Evolutionary conservation across 2,888 invertebrate genomes (phyloP), one percentile per base, ranked within the genome.

Genomic region (Hirtodrosophila confusa): DNA sequence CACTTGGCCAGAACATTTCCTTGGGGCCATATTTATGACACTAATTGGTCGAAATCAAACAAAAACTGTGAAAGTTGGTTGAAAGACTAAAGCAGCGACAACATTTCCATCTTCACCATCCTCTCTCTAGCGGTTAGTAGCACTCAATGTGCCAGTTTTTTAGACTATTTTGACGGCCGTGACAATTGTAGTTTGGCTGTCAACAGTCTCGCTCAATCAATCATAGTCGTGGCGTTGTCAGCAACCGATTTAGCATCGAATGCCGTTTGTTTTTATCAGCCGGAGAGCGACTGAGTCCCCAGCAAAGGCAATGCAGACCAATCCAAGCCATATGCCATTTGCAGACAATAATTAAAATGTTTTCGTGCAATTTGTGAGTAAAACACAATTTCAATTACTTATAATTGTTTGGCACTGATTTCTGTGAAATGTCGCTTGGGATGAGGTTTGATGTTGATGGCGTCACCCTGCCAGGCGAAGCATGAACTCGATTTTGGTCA

Each of bases 401-500:
- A 69, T 65, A 66, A 75, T 80, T 86, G 67, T 61, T 17, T 56
- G 47, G 40, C 55, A 11, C 33, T 53, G 62, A 77, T 85, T 85
- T 80, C 74, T 68, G 67, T 67, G 53, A 73, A 72, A 70, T 72
- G 75, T 69, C 69, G 60, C 41, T 56, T 41, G 12, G 49, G 29
- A 11, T 51, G 41, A 11, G 37, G 49, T 31, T 31, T 27, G 43
- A 44, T 41, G 47, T 47, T 39, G 53, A 71, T 62, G 65, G 50
- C 71, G 44, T 33, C 44, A 53, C 31, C 49, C 64, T 67, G 70
- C 27, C 66, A 70, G 53, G 49, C 74, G 71, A 68, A 83, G 80
- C 88, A 72, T 88, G 84, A 85, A 88, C 84, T 80, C 55, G 69
- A 79, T 74, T 83, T 83, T 79, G 67, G 51, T 70, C 78, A 71